phyloP scores from a whole-genome alignment of 2,797 vertebrate species.

The Yasuhikotakia modesta region DNA sequence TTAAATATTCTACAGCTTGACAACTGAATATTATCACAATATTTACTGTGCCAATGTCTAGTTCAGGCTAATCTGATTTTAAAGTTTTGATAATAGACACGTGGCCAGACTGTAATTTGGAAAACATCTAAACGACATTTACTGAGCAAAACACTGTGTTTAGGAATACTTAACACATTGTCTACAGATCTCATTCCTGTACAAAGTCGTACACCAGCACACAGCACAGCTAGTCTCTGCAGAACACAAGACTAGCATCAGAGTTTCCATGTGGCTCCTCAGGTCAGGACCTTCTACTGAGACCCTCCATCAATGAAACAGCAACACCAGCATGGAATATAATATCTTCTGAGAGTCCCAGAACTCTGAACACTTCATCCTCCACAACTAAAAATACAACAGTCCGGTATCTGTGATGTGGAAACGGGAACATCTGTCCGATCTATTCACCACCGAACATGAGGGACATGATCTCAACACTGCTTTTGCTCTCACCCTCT shows the following conservation, averaged over 20 bases:
- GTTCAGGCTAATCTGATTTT: too few relatives aligned
- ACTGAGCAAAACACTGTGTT: too few relatives aligned
- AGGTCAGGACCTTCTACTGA: slow-evolving; percentile 33
- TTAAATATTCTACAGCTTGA: too few relatives aligned
- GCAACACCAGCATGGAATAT: slow-evolving; percentile 35
- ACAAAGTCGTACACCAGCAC: background rate
- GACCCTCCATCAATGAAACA: slow-evolving; percentile 17
- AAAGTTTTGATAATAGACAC: too few relatives aligned
- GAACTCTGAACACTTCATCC: slow-evolving; percentile 19
- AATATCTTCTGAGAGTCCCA: slow-evolving; percentile 32
- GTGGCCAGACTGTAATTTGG: too few relatives aligned
- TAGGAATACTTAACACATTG: background rate
- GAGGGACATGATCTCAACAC: background rate
- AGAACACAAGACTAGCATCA: slow-evolving; percentile 27
- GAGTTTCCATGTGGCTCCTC: slow-evolving; percentile 45
- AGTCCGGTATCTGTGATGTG: background rate
- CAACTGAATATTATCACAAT: too few relatives aligned
- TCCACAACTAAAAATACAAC: slow-evolving; percentile 21
- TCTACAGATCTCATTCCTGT: background rate
- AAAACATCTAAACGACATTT: too few relatives aligned
- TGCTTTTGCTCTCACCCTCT: slow-evolving; percentile 81
- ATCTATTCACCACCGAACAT: background rate
- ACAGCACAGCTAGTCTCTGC: slow-evolving; percentile 39
- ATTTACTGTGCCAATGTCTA: background rate
- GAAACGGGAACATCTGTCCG: background rate